phyloP scores from a whole-genome alignment of 2,888 invertebrate species.

The Drosophila birchii region DNA sequence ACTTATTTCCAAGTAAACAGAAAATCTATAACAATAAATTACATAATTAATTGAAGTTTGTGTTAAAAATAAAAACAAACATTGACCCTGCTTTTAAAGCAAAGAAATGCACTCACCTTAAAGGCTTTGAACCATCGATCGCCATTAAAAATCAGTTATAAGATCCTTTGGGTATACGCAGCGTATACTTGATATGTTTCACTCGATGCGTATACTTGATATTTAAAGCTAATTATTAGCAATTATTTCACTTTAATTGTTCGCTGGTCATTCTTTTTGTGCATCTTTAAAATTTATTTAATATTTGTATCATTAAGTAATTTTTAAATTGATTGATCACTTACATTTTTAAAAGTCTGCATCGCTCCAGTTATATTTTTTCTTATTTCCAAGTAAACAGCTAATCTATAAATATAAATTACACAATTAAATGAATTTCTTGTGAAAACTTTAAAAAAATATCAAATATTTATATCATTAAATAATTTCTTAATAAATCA shows the following conservation, averaged over 20 bases:
- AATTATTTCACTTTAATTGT: slow-evolving; percentile 15
- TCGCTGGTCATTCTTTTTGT: slow-evolving; percentile 52
- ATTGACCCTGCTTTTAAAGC: too few relatives aligned
- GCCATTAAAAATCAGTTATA: not conserved
- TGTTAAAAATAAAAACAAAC: not conserved
- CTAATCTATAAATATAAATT: too few relatives aligned
- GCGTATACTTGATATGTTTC: not conserved
- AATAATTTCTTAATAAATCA: not conserved
- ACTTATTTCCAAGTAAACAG: not conserved
- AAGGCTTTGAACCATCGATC: not conserved
- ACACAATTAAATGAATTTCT: too few relatives aligned
- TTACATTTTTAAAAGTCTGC: too few relatives aligned
- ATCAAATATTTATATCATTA: not conserved
- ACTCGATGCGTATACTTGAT: slow-evolving; percentile 6
- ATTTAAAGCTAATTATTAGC: slow-evolving; percentile 3
- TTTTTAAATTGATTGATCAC: too few relatives aligned
- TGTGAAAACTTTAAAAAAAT: too few relatives aligned
- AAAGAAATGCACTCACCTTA: not conserved
- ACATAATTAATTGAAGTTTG: not conserved
- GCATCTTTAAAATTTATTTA: too few relatives aligned
- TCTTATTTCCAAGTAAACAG: too few relatives aligned
- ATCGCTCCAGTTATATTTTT: too few relatives aligned
- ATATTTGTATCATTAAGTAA: too few relatives aligned
- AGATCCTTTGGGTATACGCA: slow-evolving; percentile 3
- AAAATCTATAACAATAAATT: not conserved